Evolutionary conservation across 2,113 vertebrate species (phyloP), one percentile per base, ranked within the genome.

Genomic region (Tenrec ecaudatus): DNA sequence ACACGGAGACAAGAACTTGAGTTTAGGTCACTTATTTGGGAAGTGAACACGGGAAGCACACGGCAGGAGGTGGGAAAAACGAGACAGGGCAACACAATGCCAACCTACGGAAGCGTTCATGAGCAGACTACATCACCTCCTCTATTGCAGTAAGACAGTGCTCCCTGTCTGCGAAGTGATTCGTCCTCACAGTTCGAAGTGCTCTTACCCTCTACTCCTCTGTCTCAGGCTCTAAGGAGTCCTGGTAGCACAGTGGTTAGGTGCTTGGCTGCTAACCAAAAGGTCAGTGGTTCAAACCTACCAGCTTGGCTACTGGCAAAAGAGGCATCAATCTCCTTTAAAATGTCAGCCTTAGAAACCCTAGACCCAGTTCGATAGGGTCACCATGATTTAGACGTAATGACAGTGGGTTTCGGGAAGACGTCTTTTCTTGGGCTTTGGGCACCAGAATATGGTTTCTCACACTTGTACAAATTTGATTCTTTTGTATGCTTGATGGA

Each of bases 31-130:
- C 75, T 40, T 40, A 23, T 38, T 89, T 82, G 33, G 33, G 43
- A 60, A 47, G 22, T 29, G 16, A 83, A 69, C 9, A 12, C 60
- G 29, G 11, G 23, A 71, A 60, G 62, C 71, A 69, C 29, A 22
- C 57, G 36, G 33, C 43, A 60, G 36, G 16, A 77, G 69, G 60
- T 20, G 31, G 29, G 43, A 43, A 88, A 27, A n/a, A 27, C 6
- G 15, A 88, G 79, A 66, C 40, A 15, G 58, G 40, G 69, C 77
- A 43, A 33, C 33, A 40, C 4, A 60, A 6, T 0, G 0, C 62
- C 36, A 2, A 0, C 1, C 0, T 22, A 10, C 11, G 29, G 60
- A 31, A 33, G 57, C 0, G 0, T 10, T 17, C 36, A 3, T 16
- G 40, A 33, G 80, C 16, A 6, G 38, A 57, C 27, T 11, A 69